phyloP scores from a whole-genome alignment of 1,140 invertebrate species.

The Mycetomoellerius zeteki region DNA sequence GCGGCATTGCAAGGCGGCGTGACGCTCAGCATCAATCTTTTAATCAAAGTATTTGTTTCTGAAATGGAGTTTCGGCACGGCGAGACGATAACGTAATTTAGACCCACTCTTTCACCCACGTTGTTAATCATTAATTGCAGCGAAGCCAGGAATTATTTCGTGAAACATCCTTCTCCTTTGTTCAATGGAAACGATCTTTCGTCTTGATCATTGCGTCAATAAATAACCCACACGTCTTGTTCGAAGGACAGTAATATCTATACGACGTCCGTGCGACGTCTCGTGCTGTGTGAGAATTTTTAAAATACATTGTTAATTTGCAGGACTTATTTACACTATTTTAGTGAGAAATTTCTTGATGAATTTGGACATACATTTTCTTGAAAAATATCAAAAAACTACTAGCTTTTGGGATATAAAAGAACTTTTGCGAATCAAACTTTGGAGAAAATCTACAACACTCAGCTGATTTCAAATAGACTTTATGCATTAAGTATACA shows the following conservation, averaged over 20 bases:
- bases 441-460: not conserved
- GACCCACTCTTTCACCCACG: constrained; percentile 1
- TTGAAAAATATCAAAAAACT: not conserved
- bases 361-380: not conserved
- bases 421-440: not conserved
- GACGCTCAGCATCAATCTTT: constrained; percentile 56
- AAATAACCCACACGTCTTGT: not conserved
- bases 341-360: not conserved
- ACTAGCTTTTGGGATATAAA: not conserved
- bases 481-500: not conserved
- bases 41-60: constrained; percentile 46
- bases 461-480: not conserved
- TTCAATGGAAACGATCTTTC: not conserved
- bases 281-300: too few species aligned
- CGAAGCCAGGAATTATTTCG: not conserved
- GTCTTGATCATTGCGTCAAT: not conserved
- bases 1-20: constrained; percentile 61
- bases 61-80: constrained; percentile 13
- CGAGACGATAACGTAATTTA: constrained; percentile 8
- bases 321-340: too few species aligned
- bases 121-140: constrained; percentile 2
- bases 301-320: not conserved
- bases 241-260: too few species aligned
- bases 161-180: not conserved
- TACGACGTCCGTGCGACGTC: too few species aligned